Evolutionary conservation across 2,888 invertebrate genomes (phyloP).

Genomic region (Tortrix viridana): DNA sequence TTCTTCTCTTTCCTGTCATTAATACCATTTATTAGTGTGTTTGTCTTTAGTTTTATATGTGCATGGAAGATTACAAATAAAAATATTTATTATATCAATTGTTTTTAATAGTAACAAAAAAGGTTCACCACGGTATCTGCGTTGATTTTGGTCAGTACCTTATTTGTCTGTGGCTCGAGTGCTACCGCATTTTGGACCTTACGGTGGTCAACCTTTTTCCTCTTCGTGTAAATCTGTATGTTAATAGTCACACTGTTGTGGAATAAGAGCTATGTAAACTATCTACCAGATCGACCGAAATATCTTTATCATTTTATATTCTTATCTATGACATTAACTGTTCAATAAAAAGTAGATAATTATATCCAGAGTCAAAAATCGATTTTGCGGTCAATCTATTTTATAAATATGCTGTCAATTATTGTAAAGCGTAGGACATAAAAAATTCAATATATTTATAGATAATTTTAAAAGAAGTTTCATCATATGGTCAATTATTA

Average conservation of each 20-base stretch:
- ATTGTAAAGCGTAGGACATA: conserved; percentile 3
- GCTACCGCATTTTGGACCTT: conserved; percentile 14
- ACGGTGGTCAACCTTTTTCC: conserved; percentile 43
- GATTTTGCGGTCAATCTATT: conserved; percentile 4
- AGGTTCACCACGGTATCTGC: conserved; percentile 47
- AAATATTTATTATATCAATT: conserved; percentile 56
- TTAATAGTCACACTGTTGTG: conserved; percentile 61
- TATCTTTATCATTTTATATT: not conserved
- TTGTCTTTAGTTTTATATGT: conserved; percentile 83
- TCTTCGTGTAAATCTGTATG: conserved; percentile 60
- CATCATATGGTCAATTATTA: not conserved
- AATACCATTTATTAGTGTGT: conserved; percentile 72
- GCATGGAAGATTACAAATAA: conserved; percentile 77
- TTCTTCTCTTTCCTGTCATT: conserved; percentile 48
- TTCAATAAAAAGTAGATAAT: no score
- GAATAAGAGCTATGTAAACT: conserved; percentile 50
- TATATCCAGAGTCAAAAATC: no score
- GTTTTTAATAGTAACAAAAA: conserved; percentile 52
- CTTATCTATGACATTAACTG: not conserved
- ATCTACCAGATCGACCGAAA: conserved; percentile 21
- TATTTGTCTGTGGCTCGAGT: not conserved
- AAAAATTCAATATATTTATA: conserved; percentile 2
- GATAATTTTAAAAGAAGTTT: not conserved
- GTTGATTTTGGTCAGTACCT: conserved; percentile 3
- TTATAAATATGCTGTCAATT: conserved; percentile 9